A percentile compares a stretch with the other conserved stretches of the same genome.
Evolutionary conservation across 2,888 invertebrate genomes (phyloP).

Genomic region (Ophion costatus): DNA sequence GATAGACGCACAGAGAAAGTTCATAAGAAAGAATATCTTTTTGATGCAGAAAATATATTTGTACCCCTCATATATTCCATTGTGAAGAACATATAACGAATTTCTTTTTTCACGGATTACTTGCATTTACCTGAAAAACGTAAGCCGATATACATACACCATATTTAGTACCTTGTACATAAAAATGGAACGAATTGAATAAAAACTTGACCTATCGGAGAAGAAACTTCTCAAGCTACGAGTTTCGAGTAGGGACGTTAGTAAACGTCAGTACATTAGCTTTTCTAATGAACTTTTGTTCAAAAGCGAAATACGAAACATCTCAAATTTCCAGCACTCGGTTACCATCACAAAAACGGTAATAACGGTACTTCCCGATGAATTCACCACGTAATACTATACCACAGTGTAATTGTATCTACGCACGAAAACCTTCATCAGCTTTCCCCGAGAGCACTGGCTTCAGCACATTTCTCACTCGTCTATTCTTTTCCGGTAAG

Average conservation of each 20-base stretch:
- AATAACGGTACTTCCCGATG: not conserved
- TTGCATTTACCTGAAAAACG: too few species aligned
- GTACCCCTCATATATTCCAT: too few species aligned
- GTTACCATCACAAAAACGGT: too few species aligned
- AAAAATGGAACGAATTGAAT: not conserved
- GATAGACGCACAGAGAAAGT: too few species aligned
- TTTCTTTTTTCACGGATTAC: too few species aligned
- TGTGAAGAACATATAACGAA: too few species aligned
- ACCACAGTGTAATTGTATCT: conserved; percentile 29
- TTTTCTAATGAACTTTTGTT: not conserved
- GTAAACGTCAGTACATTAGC: too few species aligned
- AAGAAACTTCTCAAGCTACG: not conserved
- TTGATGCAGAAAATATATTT: too few species aligned
- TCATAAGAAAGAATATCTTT: too few species aligned
- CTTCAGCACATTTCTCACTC: not conserved
- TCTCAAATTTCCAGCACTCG: not conserved
- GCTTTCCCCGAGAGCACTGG: conserved; percentile 3
- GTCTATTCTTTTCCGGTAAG: conserved; percentile 4
- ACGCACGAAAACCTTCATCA: conserved; percentile 15
- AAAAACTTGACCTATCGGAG: not conserved
- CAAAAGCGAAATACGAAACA: not conserved
- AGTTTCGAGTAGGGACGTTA: not conserved
- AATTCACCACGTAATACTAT: conserved; percentile 5
- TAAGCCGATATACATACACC: too few species aligned
- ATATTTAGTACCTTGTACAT: too few species aligned